Evolutionary conservation across 2,888 invertebrate genomes (phyloP).

Genomic region (Protophormia terraenovae): DNA sequence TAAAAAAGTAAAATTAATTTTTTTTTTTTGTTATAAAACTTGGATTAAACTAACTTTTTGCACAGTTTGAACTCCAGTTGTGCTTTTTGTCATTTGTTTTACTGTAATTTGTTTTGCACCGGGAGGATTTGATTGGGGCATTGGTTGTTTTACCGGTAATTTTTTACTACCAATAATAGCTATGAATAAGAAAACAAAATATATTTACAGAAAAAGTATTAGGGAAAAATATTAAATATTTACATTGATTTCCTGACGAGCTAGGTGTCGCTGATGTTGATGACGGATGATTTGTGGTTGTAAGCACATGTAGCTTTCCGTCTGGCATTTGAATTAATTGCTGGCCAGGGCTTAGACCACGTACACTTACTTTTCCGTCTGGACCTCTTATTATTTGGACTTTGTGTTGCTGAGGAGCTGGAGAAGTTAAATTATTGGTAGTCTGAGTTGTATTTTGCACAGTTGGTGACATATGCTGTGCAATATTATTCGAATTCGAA

Average conservation of each 20-base stretch:
- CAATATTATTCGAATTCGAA: slow-evolving; percentile 78
- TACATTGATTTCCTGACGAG: slow-evolving; percentile 69
- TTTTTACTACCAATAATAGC: slow-evolving; percentile 64
- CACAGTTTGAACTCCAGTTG: slow-evolving; percentile 68
- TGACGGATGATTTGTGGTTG: slow-evolving; percentile 77
- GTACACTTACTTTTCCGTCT: slow-evolving; percentile 95
- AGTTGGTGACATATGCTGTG: slow-evolving; percentile 83
- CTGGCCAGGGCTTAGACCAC: slow-evolving; percentile 95
- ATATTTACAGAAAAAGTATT: not conserved
- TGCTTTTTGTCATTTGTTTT: slow-evolving; percentile 75
- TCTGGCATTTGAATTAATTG: slow-evolving; percentile 96
- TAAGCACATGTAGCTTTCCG: slow-evolving; percentile 92
- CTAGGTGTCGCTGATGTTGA: slow-evolving; percentile 63
- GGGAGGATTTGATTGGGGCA: slow-evolving; percentile 56
- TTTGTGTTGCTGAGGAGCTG: slow-evolving; percentile 85
- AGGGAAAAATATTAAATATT: slow-evolving; percentile 20
- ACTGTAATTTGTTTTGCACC: slow-evolving; percentile 77
- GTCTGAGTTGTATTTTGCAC: slow-evolving; percentile 72
- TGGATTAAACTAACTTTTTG: slow-evolving; percentile 73
- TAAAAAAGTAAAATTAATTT: no score
- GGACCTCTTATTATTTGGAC: slow-evolving; percentile 95
- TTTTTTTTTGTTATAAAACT: no score
- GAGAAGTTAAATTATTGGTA: slow-evolving; percentile 77
- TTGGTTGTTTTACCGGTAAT: slow-evolving; percentile 67
- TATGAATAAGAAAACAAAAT: slow-evolving; percentile 6